Base-by-base conservation (phyloP, 2,888 invertebrate species). In the Agrochola circellaris region DNA sequence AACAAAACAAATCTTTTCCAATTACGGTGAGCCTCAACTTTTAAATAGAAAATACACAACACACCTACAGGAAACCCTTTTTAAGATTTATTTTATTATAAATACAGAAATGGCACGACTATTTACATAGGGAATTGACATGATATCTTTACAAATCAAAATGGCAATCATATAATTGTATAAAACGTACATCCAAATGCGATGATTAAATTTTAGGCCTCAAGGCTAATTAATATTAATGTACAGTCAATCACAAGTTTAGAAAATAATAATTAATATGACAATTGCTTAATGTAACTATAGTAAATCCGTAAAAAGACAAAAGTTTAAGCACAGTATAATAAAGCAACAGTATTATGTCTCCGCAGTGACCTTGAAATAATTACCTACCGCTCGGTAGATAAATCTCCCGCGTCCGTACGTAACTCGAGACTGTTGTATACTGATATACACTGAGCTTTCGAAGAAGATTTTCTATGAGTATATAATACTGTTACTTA, bases 91-190 rank as follows among this genome's bases (percentile, higher is more conserved):
- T 74, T 79, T 85, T 80, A 67, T 83, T 73, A 73, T 75, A 91
- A 93, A 92, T 93, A 94, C 92, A 93, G 89, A 90, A 94, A 96
- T 96, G 96, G 96, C 96, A 96, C 96, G 90, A 94, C 93, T 96
- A 96, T 96, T 91, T 96, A 96, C 96, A 96, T 91, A 90, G 92
- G 95, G 93, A 96, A 96, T 96, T 96, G 96, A 96, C 96, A 95
- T 94, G 92, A 93, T 94, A 90, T 89, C 90, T 93, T 91, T 90
- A 92, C 83, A 93, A 92, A 91, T 90, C 81, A 91, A 91, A 88
- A 88, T 89, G 88, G 89, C 88, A 87, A 80, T 88, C 74, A 81
- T 83, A 84, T 82, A 85, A 90, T 88, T 88, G 89, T 89, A 89
- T 87, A 86, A 88, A 83, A 79, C 87, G 88, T 88, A 82, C 84